Evolutionary conservation across 2,113 vertebrate species (phyloP).

Genomic region (Leptodactylus fuscus): DNA sequence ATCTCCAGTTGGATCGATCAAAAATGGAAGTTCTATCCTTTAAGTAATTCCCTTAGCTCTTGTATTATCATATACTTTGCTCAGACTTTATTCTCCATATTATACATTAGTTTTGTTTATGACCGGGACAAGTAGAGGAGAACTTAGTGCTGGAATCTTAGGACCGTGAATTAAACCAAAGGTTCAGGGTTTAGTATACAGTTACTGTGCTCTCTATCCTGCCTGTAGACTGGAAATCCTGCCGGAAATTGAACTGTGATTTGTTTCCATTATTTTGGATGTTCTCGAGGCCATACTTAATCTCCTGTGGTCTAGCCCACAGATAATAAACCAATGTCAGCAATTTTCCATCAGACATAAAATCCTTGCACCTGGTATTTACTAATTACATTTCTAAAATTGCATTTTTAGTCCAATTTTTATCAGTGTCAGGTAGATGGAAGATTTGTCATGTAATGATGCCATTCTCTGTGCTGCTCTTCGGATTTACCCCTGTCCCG

Average conservation of each 20-base stretch:
- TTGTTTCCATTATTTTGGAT: conserved; percentile 55
- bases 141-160: background rate
- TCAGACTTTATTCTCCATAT: background rate
- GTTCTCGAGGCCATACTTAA: conserved; percentile 43
- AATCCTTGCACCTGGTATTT: conserved; percentile 27
- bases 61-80: background rate
- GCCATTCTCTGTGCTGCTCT: background rate
- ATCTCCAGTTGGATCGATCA: too few relatives aligned
- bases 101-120: background rate
- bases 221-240: conserved; percentile 63
- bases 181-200: conserved; percentile 27
- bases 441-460: background rate
- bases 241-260: conserved; percentile 66
- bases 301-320: conserved; percentile 48
- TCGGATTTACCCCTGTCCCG: background rate
- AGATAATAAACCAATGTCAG: conserved; percentile 20
- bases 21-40: too few relatives aligned
- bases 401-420: background rate
- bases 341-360: background rate
- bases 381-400: background rate
- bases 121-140: too few relatives aligned
- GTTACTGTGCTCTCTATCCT: conserved; percentile 12
- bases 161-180: conserved; percentile 11
- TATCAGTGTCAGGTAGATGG: background rate
- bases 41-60: background rate